These are phyloP conservation scores for Tachysurus fulvidraco DNA, from an alignment of 2,113 vertebrate genomes.

Conservation along the genomic window DNA sequence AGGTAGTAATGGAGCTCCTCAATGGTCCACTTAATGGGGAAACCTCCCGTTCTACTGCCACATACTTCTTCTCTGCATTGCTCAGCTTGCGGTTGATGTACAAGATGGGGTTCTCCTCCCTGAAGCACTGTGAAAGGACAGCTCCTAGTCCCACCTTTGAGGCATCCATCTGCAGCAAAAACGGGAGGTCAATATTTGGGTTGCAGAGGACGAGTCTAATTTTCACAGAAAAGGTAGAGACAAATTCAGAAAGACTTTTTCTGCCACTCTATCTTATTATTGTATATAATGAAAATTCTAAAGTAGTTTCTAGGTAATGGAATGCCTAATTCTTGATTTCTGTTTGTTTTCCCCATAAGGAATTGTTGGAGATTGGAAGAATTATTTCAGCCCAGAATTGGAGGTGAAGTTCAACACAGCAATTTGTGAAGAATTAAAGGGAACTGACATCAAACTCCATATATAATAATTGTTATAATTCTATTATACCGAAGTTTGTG, in stretches of 20 bases:
- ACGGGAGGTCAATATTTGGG: too few species aligned
- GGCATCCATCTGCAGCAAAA: too few species aligned
- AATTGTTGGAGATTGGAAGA: constrained; percentile 78
- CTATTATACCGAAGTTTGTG: neutral
- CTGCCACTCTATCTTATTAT: neutral
- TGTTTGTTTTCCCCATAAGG: constrained; percentile 64
- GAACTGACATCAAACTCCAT: constrained; percentile 60
- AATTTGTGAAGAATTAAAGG: constrained; percentile 70
- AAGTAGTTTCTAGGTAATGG: too few species aligned
- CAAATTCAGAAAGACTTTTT: neutral
- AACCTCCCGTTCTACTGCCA: too few species aligned
- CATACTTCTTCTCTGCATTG: too few species aligned
- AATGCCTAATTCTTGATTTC: constrained; percentile 7
- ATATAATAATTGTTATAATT: too few species aligned
- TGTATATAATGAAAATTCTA: neutral
- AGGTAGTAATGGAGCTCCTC: too few species aligned
- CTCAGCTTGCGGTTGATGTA: too few species aligned
- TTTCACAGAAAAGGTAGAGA: constrained; percentile 76
- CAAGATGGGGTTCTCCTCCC: too few species aligned
- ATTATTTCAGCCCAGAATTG: constrained; percentile 73
- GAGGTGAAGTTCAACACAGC: constrained; percentile 64
- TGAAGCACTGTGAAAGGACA: too few species aligned
- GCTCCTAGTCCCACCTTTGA: too few species aligned
- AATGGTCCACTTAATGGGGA: too few species aligned
- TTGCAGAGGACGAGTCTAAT: constrained; percentile 44